Base-by-base conservation (phyloP, 1,140 invertebrate species). In the Ephestia elutella region DNA sequence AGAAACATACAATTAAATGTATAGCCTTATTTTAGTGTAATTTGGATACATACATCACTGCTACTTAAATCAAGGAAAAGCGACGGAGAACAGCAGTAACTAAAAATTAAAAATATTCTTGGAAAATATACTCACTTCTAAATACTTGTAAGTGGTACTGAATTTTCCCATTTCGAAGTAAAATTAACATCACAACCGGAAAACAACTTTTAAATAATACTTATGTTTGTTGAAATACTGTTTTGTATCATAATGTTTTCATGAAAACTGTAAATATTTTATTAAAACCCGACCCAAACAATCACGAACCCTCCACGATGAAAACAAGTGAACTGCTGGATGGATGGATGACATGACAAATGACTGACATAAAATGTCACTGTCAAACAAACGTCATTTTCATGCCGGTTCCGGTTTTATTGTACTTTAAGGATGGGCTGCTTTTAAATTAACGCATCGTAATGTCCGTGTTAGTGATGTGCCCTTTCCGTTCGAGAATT, bases 101-200 rank as follows among this genome's bases (percentile, higher is more conserved):
- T 28, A 28, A 28, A 32, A 32, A 32, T 10, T 32, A 5, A 32
- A 32, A 32, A 32, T 32, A 10, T 7, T 32, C 11, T 32, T 3
- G 30, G 8, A 10, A 32, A 44, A n/a, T n/a, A 21, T 48, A 64
- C 80, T 72, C 65, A 90, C 89, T 86, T 87, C 86, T 82, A 90
- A 85, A 79, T 90, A 90, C 71, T 86, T 86, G 82, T 90, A 90
- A 60, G 82, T 32, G 11, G 30, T 87, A 69, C 78, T 87, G 80
- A 87, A 90, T 77, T 89, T 89, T 83, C 87, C 89, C 89, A 90
- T 90, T 73, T 68, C 74, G 75, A 66, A 59, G 63, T 75, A 79
- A 77, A 73, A 75, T 78, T 73, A 78, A 79, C 82, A 86, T 88
- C 81, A 88, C 82, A 86, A 85, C 77, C 75, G 67, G 56, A 67